Base-by-base conservation (phyloP, 2,797 vertebrate genomes). In the Mus caroli region DNA sequence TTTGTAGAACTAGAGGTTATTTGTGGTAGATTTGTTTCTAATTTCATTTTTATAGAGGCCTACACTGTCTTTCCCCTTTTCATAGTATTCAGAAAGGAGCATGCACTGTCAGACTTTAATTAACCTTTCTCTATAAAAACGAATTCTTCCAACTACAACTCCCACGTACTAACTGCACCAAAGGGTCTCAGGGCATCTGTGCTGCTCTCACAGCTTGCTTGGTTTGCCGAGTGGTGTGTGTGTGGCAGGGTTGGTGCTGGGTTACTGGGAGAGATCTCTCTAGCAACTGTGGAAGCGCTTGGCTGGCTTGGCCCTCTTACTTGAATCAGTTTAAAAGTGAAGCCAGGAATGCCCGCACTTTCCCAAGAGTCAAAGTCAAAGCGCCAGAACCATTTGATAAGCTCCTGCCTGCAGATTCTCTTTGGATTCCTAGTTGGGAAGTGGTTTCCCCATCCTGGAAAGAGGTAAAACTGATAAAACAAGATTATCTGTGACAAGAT, bases 41-140 rank as follows among this genome's bases (percentile, higher is more conserved):
- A 60, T 60, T 94, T 96, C 15, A 93, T 93, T 80, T 94, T 93
- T 93, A 71, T 58, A 87, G 78, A 94, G 52, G 43, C 37, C 40
- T 83, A 43, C 14, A 79, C 75, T 94, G 54, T 79, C 9, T 83
- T 96, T 92, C 62, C 67, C 40, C 26, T 93, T 95, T 95, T 94
- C 62, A 13, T 71, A 84, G 52, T 64, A 83, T 92, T 96, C 20
- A 93, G 76, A 79, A 91, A 92, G 73, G 43, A 89, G 19, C n/a
- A 71, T 34, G 15, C 78, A 56, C 58, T 76, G 54, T 95, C 50
- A 67, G 82, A 86, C 58, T 77, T 54, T 89, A 62, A 90, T 64
- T 86, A 75, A 37, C 64, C 75, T 85, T 91, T 43, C 52, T 76
- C 17, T 76, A 40, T 34, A 90, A 15, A 79, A 43, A 17, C 34